Base-by-base conservation (phyloP, 2,797 vertebrate genomes). In the Bradypodion ventrale region DNA sequence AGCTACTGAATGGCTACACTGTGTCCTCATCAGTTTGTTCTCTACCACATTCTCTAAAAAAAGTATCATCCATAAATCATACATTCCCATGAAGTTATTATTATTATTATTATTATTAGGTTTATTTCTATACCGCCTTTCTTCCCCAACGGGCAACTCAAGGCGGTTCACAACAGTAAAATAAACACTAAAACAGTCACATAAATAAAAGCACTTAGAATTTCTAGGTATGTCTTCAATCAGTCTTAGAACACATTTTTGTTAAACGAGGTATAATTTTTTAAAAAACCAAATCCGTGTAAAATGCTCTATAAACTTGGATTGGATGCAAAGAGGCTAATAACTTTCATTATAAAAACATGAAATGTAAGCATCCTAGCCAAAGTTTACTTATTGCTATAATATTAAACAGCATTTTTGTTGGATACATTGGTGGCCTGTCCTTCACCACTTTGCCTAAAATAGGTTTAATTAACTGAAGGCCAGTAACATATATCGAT, bases 181-280 rank as follows among this genome's bases (percentile, higher is more conserved):
- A n/a, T n/a, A n/a, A n/a, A n/a, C n/a, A n/a, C n/a, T n/a, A n/a
- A n/a, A n/a, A n/a, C n/a, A 63, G 6, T 63, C 56, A 72, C 70
- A 82, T 77, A 77, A 85, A 76, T 52, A 69, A 76, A 56, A 60
- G 1, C 65, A 69, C 29, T 27, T 32, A 62, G n/a, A 75, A 68
- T 44, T 56, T 46, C 35, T 68, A 3, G 70, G 52, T 52, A 42
- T 73, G 7, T 49, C 63, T 74, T 70, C 52, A 52, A 42, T 35
- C 75, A 42, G 49, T 85, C 79, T 76, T 82, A 82, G 65, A 79
- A 76, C 32, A 69, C 40, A 49, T 81, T 85, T 85, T 85, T 52
- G 73, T 77, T 85, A 85, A 76, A 63, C 42, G 3, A 70, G 44
- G 21, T 49, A n/a, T 65, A 52, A 76, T 60, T n/a, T n/a, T n/a